Percentiles rank a stretch among this genome's conserved stretches.
Conservation (phyloP, 2,113 vertebrate species). For the Lepus americanus region DNA sequence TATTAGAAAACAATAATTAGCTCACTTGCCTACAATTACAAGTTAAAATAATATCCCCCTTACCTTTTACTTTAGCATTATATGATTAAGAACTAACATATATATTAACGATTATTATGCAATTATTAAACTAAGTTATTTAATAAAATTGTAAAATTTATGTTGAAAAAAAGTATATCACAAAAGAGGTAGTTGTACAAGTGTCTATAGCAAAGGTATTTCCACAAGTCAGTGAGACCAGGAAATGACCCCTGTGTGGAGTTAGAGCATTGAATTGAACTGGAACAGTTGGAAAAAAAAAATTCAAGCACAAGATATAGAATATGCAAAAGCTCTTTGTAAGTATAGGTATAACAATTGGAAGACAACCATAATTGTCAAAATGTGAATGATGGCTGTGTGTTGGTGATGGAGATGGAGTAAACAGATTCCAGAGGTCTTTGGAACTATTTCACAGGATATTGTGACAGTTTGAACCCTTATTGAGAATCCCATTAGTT, state of each 20-base stretch:
- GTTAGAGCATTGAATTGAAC: background rate
- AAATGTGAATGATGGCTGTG: background rate
- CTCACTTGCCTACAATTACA: background rate
- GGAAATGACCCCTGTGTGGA: background rate
- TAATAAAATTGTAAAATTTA: background rate
- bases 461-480: background rate
- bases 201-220: background rate
- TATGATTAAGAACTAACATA: conserved; percentile 12
- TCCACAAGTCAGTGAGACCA: background rate
- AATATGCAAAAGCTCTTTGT: background rate
- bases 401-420: background rate
- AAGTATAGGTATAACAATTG: background rate
- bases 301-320: background rate
- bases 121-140: conserved; percentile 44
- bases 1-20: conserved; percentile 49
- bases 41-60: background rate
- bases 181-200: background rate
- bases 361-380: background rate
- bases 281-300: background rate
- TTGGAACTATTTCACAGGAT: background rate
- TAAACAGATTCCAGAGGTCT: background rate
- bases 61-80: background rate
- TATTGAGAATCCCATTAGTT: background rate
- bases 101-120: background rate
- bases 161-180: background rate